These are phyloP conservation scores for Anoplius nigerrimus DNA, from an alignment of 2,888 invertebrate genomes.

Conservation along the genomic window DNA sequence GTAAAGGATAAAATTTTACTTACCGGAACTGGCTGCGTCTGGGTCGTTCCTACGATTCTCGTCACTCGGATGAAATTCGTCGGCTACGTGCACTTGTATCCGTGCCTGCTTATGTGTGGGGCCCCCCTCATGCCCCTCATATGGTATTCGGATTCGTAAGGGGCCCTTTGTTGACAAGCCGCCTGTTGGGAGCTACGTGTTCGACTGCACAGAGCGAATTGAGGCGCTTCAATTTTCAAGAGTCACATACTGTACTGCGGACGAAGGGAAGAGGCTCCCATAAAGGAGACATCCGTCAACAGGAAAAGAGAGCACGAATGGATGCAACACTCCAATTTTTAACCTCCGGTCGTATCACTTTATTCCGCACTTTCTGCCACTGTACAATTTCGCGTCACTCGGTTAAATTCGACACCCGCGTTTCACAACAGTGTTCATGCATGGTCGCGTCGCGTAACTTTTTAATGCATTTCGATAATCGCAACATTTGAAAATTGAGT, in stretches of 20 bases:
- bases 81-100: too few species aligned
- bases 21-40: too few species aligned
- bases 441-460: too few species aligned
- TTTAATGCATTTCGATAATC: too few species aligned
- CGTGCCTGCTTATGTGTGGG: neutral
- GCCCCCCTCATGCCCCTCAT: constrained; percentile 24
- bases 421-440: too few species aligned
- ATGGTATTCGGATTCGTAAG: constrained; percentile 17
- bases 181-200: constrained; percentile 19
- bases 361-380: too few species aligned
- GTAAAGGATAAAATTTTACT: too few species aligned
- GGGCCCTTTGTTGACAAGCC: constrained; percentile 34
- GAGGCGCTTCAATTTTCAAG: constrained; percentile 28
- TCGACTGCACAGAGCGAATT: constrained; percentile 13
- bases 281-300: constrained; percentile 1
- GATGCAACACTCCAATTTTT: neutral
- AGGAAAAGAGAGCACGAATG: constrained; percentile 1
- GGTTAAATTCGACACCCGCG: too few species aligned
- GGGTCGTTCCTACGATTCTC: too few species aligned
- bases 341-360: neutral
- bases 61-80: too few species aligned
- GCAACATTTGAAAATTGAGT: too few species aligned
- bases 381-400: too few species aligned
- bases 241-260: constrained; percentile 15
- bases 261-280: neutral